phyloP scores from a whole-genome alignment of 2,113 vertebrate genomes.

The Taxidea taxus region DNA sequence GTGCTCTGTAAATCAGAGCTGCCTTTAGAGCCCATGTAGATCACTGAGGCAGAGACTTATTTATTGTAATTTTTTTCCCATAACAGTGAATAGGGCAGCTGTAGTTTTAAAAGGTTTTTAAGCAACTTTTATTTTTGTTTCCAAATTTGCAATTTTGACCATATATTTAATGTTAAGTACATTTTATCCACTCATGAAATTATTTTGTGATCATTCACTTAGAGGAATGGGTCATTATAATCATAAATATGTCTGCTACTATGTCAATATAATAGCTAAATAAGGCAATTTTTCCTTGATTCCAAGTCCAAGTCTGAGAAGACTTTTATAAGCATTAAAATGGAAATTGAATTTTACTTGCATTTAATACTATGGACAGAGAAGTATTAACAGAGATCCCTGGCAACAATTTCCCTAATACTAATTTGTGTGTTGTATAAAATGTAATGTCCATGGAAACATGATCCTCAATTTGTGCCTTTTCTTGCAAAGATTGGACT shows the following conservation, averaged over 20 bases:
- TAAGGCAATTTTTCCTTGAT: neutral
- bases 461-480: neutral
- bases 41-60: neutral
- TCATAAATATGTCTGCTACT: neutral
- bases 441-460: neutral
- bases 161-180: neutral
- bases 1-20: neutral
- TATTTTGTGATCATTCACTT: slow-evolving; percentile 32
- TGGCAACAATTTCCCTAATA: neutral
- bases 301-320: too few species aligned
- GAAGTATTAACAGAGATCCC: neutral
- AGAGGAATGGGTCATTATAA: neutral
- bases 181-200: neutral
- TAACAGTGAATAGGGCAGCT: neutral
- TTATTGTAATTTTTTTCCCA: neutral
- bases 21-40: neutral
- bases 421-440: neutral
- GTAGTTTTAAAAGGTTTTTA: neutral
- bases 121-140: neutral
- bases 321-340: neutral
- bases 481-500: neutral
- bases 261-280: neutral
- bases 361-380: neutral
- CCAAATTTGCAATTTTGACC: neutral
- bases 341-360: neutral